A percentile compares a stretch with the other conserved stretches of the same genome.
phyloP scores from a whole-genome alignment of 2,113 vertebrate species.

The Panthera leo region DNA sequence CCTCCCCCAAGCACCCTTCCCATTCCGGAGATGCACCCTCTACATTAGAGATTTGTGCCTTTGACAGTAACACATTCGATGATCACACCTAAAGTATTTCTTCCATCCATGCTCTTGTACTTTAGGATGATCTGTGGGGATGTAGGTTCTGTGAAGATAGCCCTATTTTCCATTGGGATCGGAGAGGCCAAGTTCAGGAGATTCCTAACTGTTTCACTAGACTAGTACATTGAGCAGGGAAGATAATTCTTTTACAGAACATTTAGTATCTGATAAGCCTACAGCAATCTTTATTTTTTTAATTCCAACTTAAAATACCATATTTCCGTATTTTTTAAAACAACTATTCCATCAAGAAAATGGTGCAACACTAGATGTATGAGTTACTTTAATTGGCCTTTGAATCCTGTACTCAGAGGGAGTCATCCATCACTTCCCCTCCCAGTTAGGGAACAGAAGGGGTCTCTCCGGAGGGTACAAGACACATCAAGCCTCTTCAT shows the following conservation, averaged over 20 bases:
- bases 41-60: too few species aligned
- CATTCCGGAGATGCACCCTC: not conserved
- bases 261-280: not conserved
- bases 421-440: too few species aligned
- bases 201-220: not conserved
- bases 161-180: not conserved
- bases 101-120: not conserved
- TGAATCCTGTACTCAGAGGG: not conserved
- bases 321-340: not conserved
- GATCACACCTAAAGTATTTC: not conserved
- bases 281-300: not conserved
- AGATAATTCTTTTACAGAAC: not conserved
- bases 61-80: not conserved
- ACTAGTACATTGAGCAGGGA: rapidly evolving
- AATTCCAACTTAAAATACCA: not conserved
- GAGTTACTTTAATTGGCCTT: not conserved
- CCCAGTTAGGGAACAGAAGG: not conserved
- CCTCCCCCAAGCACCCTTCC: not conserved
- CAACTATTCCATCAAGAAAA: not conserved
- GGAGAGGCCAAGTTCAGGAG: too few species aligned
- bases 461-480: not conserved
- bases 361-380: not conserved
- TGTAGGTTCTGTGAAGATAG: not conserved
- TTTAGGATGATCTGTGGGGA: not conserved
- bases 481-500: not conserved